A percentile compares a stretch with the other conserved stretches of the same genome.
These are phyloP conservation scores for honey bee (Apis mellifera) DNA, from an alignment of 1,140 invertebrate species.

Conservation along the genomic window DNA sequence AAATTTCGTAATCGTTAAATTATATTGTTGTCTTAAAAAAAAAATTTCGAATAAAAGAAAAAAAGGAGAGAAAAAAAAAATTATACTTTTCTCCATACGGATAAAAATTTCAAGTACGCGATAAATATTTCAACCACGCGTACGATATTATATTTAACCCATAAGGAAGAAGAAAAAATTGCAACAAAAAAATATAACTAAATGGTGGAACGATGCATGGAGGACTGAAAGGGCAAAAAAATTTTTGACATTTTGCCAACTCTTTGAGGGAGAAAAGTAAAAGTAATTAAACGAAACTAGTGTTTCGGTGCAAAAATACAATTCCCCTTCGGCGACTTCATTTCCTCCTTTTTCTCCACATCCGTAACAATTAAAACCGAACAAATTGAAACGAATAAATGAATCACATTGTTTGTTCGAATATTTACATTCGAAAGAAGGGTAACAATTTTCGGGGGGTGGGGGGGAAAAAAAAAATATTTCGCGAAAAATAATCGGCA, in stretches of 20 bases:
- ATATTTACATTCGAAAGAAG: background rate
- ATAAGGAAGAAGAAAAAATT: background rate
- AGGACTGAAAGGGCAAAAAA: background rate
- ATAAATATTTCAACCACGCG: background rate
- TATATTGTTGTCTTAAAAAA: too few relatives aligned
- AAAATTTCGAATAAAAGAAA: too few relatives aligned
- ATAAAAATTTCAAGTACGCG: background rate
- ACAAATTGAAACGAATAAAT: background rate
- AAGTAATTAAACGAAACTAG: slow-evolving; percentile 24
- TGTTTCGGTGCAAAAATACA: background rate
- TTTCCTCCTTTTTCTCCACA: background rate
- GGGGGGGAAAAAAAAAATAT: background rate
- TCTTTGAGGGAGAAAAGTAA: background rate
- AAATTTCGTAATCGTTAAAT: too few relatives aligned
- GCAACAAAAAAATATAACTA: background rate
- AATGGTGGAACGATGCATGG: background rate
- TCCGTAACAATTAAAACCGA: background rate
- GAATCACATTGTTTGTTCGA: background rate
- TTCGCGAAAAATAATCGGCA: too few relatives aligned
- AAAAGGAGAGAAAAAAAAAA: background rate
- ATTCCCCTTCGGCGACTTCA: background rate
- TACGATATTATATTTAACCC: background rate
- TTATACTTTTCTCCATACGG: background rate
- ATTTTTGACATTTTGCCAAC: slow-evolving; percentile 10
- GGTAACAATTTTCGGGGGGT: background rate